Percentiles rank a stretch among this genome's conserved stretches.
Conservation (phyloP, 2,888 invertebrate species). For the Caenorhabditis sp. region DNA sequence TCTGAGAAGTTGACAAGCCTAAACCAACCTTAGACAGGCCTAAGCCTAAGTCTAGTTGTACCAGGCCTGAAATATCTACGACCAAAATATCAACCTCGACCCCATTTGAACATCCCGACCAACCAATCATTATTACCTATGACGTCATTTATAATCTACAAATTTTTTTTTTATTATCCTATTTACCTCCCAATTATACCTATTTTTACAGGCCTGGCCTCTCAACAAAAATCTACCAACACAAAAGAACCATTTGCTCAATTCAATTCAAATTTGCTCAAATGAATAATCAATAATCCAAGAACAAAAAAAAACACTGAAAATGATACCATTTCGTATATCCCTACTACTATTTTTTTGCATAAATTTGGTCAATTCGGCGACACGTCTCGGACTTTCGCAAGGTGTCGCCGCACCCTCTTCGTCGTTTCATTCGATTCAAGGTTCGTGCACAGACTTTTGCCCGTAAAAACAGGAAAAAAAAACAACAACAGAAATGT, state of each 20-base stretch:
- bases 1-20: too few species aligned
- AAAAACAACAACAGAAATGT: background rate
- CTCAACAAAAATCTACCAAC: background rate
- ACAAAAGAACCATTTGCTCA: background rate
- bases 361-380: constrained; percentile 12
- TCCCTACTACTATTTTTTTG: background rate
- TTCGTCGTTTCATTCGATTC: constrained; percentile 33
- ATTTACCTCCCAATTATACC: too few species aligned
- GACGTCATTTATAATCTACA: too few species aligned
- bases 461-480: background rate
- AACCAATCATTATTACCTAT: too few species aligned
- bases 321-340: background rate
- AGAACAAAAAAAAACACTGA: too few species aligned
- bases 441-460: constrained; percentile 16
- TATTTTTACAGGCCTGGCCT: background rate
- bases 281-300: constrained; percentile 1
- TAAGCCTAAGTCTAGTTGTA: too few species aligned
- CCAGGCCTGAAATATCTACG: too few species aligned
- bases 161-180: too few species aligned
- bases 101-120: too few species aligned
- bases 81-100: too few species aligned
- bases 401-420: background rate
- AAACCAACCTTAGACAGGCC: too few species aligned
- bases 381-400: constrained; percentile 15
- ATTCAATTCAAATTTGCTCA: background rate